A percentile compares a stretch with the other conserved stretches of the same genome.
Conservation (phyloP, 2,797 vertebrate genomes). For the Ispidina picta region DNA sequence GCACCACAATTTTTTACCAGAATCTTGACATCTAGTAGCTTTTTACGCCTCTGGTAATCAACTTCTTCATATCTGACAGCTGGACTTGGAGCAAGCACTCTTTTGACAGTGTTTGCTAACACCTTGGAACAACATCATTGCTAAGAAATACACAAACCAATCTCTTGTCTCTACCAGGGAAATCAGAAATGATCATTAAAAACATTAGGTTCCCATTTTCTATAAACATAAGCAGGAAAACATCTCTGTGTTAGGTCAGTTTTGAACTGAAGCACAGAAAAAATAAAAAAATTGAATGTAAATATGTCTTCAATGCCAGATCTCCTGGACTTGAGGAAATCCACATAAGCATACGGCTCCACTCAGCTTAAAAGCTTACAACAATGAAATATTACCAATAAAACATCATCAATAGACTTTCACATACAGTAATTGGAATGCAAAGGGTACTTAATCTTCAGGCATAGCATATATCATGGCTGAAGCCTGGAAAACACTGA, state of each 20-base stretch:
- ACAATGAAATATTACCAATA: constrained; percentile 28
- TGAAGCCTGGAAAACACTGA: neutral
- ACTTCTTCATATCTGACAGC: neutral
- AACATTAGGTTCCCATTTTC: neutral
- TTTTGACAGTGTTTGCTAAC: neutral
- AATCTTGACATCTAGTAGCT: neutral
- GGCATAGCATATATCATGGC: neutral
- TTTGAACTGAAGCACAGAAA: neutral
- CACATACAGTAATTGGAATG: constrained; percentile 23
- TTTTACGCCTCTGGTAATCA: constrained; percentile 9
- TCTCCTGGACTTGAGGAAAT: neutral
- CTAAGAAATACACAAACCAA: neutral
- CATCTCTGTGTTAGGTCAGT: neutral
- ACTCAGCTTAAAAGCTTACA: constrained; percentile 17
- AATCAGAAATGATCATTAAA: neutral
- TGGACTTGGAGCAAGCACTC: neutral
- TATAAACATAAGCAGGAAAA: neutral
- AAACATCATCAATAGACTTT: constrained; percentile 21
- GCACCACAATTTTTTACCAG: neutral
- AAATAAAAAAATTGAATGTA: neutral
- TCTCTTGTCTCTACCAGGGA: neutral
- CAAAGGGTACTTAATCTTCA: constrained; percentile 33
- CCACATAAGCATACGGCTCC: neutral
- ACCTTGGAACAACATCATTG: neutral
- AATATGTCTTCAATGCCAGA: neutral